Evolutionary conservation across 1,140 invertebrate species (phyloP).

Genomic region (Camponotus floridanus): DNA sequence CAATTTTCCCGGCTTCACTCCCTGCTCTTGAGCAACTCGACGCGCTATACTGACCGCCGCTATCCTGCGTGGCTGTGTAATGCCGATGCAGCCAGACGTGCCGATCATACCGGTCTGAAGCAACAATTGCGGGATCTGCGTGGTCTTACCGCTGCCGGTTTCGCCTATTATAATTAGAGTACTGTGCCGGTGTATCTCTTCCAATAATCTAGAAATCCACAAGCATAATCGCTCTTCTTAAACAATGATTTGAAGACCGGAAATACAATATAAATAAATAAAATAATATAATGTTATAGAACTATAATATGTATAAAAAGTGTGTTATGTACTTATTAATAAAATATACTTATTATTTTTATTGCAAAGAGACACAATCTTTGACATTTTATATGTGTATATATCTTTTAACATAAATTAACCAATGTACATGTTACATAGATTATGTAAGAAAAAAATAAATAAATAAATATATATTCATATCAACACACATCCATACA

Average conservation of each 20-base stretch:
- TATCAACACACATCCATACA: no score
- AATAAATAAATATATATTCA: no score
- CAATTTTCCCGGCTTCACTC: conserved; percentile 88
- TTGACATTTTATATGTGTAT: no score
- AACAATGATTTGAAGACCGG: background rate
- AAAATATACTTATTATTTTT: no score
- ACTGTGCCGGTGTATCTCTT: conserved; percentile 86
- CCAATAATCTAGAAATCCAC: conserved; percentile 84
- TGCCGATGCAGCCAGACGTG: conserved; percentile 89
- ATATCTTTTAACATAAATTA: no score
- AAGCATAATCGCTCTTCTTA: background rate
- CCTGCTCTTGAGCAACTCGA: conserved; percentile 94
- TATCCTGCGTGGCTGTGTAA: conserved; percentile 96
- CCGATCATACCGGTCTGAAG: conserved; percentile 86
- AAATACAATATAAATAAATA: background rate
- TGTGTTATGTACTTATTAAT: no score
- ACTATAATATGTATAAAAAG: no score
- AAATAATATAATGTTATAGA: background rate
- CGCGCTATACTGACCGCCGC: conserved; percentile 96
- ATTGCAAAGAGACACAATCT: no score
- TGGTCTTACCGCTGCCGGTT: conserved; percentile 96
- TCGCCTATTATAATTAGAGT: conserved; percentile 94
- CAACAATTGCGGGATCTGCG: conserved; percentile 94
- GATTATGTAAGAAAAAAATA: no score
- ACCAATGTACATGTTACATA: no score